Evolutionary conservation across 2,113 vertebrate genomes (phyloP).

Genomic region (Xiphophorus hellerii): DNA sequence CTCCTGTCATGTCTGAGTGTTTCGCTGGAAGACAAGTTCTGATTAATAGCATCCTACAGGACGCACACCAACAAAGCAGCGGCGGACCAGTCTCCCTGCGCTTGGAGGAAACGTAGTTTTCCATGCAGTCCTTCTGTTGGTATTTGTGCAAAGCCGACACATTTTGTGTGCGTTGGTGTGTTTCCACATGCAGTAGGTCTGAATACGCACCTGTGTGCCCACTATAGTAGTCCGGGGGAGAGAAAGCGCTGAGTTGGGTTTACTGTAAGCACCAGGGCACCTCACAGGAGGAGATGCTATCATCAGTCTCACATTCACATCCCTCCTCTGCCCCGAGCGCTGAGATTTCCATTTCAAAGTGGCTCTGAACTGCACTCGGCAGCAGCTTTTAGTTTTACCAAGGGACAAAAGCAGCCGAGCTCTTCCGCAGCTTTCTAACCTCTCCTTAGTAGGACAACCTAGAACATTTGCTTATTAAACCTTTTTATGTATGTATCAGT

Average conservation of each 20-base stretch:
- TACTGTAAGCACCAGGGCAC: conserved; percentile 39
- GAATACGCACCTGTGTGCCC: conserved; percentile 22
- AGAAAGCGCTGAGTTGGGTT: conserved; percentile 49
- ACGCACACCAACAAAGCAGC: conserved; percentile 22
- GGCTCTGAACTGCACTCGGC: conserved; percentile 38
- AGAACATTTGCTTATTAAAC: conserved; percentile 3
- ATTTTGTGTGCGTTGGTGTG: background rate
- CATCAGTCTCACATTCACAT: conserved; percentile 36
- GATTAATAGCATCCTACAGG: conserved; percentile 37
- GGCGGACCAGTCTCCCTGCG: conserved; percentile 5
- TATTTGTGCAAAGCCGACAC: background rate
- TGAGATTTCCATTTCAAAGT: conserved; percentile 71
- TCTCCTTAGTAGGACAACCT: conserved; percentile 27
- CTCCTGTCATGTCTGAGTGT: conserved; percentile 34
- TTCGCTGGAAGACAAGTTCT: conserved; percentile 37
- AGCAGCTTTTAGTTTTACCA: conserved; percentile 40
- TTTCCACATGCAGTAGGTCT: conserved; percentile 12
- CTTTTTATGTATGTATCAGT: conserved; percentile 4
- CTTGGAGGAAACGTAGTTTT: background rate
- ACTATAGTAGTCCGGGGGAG: background rate
- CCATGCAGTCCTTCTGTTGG: background rate
- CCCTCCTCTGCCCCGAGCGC: conserved; percentile 44
- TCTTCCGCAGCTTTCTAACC: conserved; percentile 2
- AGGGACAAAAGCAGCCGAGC: conserved; percentile 8
- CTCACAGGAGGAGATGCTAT: conserved; percentile 50